Base-by-base conservation (phyloP, 2,888 invertebrate genomes). In the Eupithecia centaureata region DNA sequence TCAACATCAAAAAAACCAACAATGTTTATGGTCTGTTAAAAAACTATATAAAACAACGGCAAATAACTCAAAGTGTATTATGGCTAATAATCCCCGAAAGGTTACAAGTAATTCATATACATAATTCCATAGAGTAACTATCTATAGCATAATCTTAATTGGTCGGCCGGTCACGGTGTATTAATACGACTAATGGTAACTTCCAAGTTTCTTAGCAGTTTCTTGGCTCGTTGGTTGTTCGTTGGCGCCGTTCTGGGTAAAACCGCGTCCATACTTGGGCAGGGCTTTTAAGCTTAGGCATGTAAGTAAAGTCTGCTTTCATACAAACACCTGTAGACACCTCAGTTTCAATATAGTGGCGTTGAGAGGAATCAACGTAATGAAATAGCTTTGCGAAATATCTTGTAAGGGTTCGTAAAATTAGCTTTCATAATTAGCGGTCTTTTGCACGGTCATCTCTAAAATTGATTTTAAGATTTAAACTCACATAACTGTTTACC, bases 151-250 rank as follows among this genome's bases (percentile, higher is more conserved):
- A 80, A 88, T 88, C 86, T 89, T 88, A 89, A 89, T 89, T 83
- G 86, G 83, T 65, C 73, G 77, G 88, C 89, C 86, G 76, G 89
- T 90, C 86, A 90, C 86, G 90, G 83, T 86, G 85, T 82, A 87
- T 89, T 89, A 87, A 85, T 87, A 77, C 83, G 76, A 77, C 84
- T 86, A 86, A 86, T 86, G 83, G 79, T 80, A 74, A 80, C 78
- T 80, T 80, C 80, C 81, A 78, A 77, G 78, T 83, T 82, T 80
- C 81, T 76, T 76, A 80, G 76, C 84, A 74, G 83, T 89, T 88
- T 87, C 81, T 82, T 86, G 86, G 79, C 82, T 86, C 87, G 88
- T 86, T 89, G 84, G 77, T 71, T 84, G 83, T 83, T 79, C 76
- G 81, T 79, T 79, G 82, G 80, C 76, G 77, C 77, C 77, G 74